Evolutionary conservation across 1,140 invertebrate genomes (phyloP).

Genomic region (Heliothis subflexa): DNA sequence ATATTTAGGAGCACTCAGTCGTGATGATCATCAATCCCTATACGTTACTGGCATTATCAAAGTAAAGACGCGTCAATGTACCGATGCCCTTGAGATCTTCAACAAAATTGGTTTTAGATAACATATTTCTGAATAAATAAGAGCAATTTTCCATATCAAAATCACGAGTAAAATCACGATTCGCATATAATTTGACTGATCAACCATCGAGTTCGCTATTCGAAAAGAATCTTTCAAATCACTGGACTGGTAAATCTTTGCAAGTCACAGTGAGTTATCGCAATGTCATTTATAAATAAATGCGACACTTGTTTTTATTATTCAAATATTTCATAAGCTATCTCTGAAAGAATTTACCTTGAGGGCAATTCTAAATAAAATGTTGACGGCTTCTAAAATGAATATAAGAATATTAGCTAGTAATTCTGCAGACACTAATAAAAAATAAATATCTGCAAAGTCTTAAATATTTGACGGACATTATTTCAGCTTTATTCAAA

Average conservation of each 20-base stretch:
- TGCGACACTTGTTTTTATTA: neutral
- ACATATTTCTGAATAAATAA: no score
- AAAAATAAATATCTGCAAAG: no score
- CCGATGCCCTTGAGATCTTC: neutral
- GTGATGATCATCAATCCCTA: slow-evolving; percentile 9
- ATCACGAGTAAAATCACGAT: no score
- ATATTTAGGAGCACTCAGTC: neutral
- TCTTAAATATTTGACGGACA: no score
- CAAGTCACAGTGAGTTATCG: neutral
- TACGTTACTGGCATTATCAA: neutral
- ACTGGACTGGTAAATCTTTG: neutral
- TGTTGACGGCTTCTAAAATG: no score
- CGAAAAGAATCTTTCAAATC: slow-evolving; percentile 1
- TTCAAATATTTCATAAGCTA: neutral
- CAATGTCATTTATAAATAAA: no score
- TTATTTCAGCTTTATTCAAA: no score
- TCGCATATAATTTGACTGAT: neutral
- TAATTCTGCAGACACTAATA: no score
- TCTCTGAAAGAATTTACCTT: neutral
- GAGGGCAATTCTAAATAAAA: neutral
- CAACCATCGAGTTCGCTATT: neutral
- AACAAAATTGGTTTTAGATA: neutral
- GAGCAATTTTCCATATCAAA: no score
- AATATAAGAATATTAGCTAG: no score
- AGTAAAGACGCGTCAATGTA: slow-evolving; percentile 6